Evolutionary conservation across 2,113 vertebrate genomes (phyloP).

Genomic region (Hippolais icterina): DNA sequence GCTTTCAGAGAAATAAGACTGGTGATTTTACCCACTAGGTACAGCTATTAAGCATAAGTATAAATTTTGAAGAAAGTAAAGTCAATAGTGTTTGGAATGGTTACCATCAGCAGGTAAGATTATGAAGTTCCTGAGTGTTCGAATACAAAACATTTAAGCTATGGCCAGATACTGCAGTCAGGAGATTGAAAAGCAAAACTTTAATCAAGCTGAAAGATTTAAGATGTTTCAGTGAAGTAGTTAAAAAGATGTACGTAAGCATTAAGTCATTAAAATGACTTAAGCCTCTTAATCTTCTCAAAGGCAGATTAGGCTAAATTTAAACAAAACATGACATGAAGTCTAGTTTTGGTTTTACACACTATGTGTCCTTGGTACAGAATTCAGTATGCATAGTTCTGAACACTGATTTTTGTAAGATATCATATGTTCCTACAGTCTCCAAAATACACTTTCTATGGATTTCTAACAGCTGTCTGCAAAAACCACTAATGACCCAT

Average conservation of each 20-base stretch:
- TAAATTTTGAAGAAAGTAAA: neutral
- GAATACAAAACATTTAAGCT: neutral
- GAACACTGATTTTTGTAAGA: neutral
- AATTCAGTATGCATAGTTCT: neutral
- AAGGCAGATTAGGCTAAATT: constrained; percentile 53
- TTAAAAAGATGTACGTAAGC: constrained; percentile 50
- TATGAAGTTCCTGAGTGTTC: neutral
- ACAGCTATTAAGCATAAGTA: neutral
- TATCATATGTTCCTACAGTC: neutral
- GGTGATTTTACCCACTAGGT: neutral
- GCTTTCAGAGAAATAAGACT: neutral
- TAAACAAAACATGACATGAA: constrained; percentile 46
- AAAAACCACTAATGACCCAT: neutral
- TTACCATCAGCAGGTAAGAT: neutral
- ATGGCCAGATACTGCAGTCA: neutral
- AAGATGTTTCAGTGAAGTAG: constrained; percentile 18
- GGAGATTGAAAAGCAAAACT: neutral
- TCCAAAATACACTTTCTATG: neutral
- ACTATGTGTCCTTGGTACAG: neutral
- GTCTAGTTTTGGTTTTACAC: neutral
- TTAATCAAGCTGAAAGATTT: constrained; percentile 45
- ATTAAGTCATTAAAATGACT: constrained; percentile 49
- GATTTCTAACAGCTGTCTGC: neutral
- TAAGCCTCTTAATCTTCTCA: constrained; percentile 34
- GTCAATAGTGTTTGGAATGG: neutral